These are phyloP conservation scores for Scaptomyza tumidula DNA, from an alignment of 2,888 invertebrate genomes.

Conservation along the genomic window DNA sequence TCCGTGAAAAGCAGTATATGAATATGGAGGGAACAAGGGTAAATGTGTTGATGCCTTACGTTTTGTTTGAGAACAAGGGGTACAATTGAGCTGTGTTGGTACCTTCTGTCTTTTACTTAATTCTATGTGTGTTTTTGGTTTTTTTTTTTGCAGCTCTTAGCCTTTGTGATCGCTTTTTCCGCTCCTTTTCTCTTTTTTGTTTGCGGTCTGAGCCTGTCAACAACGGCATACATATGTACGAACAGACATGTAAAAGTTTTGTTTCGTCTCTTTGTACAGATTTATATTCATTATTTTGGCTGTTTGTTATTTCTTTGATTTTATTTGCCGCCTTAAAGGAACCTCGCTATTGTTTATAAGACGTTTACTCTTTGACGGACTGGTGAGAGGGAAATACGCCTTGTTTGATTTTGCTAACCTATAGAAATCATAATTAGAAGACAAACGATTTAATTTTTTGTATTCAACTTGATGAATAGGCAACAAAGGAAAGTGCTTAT, in stretches of 20 bases:
- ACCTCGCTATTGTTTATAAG: conserved; percentile 43
- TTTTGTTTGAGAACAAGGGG: conserved; percentile 52
- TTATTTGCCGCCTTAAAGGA: conserved; percentile 74
- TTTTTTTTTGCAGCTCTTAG: conserved; percentile 57
- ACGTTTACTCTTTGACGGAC: conserved; percentile 37
- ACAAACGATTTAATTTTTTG: conserved; percentile 58
- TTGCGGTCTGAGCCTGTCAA: conserved; percentile 68
- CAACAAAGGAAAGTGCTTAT: conserved; percentile 51
- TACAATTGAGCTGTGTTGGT: conserved; percentile 13
- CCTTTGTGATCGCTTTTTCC: conserved; percentile 77
- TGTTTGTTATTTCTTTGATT: conserved; percentile 79
- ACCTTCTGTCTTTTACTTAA: conserved; percentile 28
- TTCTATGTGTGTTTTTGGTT: conserved; percentile 12
- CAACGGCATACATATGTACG: conserved; percentile 50
- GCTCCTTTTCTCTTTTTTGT: conserved; percentile 72
- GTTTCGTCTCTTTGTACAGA: conserved; percentile 34
- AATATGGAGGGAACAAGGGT: conserved; percentile 12
- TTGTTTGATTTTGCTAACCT: conserved; percentile 76
- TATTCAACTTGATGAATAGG: conserved; percentile 42
- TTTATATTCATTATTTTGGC: conserved; percentile 61
- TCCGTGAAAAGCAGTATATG: conserved; percentile 39
- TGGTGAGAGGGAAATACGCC: conserved; percentile 83
- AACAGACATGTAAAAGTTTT: conserved; percentile 14
- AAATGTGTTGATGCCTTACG: conserved; percentile 56
- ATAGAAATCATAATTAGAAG: conserved; percentile 75